Base-by-base conservation (phyloP, 2,888 invertebrate species). In the Periphyllus acericola region DNA sequence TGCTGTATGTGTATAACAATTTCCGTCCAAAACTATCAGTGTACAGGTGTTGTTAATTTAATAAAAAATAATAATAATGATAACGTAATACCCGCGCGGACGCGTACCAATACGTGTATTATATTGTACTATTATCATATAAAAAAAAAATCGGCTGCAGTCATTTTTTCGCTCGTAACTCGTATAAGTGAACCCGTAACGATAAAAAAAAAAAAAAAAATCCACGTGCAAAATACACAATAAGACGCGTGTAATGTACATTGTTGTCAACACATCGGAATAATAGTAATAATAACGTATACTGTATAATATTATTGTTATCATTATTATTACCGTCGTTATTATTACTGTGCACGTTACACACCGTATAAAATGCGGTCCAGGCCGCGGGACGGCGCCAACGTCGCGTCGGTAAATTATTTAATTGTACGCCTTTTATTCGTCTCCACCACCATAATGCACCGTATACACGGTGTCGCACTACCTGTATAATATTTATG, bases 321-420 rank as follows among this genome's bases (percentile, higher is more conserved):
- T 36, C 6, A 36, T 6, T 52, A 11, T 52, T 52, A 52, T 52
- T 52, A 17, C 9, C 1, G 9, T 46, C n/a, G n/a, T n/a, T n/a
- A 5, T 1, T 46, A 46, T 21, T 55, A 21, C 60, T n/a, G 21
- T 9, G 3, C 6, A 1, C 8, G 21, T 32, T 32, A 32, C 52
- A 60, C n/a, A 17, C 25, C 25, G 8, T 83, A 55, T 1, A 72
- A 46, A 46, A 68, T 34, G 74, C 83, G 83, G 75, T 60, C 74
- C 32, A 83, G 6, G n/a, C 11, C 19, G n/a, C 60, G 19, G n/a
- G 40, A 32, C 83, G 60, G 74, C 40, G 9, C 25, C 55, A 34
- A 83, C 75, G 60, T 25, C 83, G 60, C 29, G 40, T 21, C 32
- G 75, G 25, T 60, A 66, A 66, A 83, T 83, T 60, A 40, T 74